Percentiles rank a stretch among this genome's conserved stretches.
Conservation (phyloP, 2,113 vertebrate species). For the Nannospalax galili region DNA sequence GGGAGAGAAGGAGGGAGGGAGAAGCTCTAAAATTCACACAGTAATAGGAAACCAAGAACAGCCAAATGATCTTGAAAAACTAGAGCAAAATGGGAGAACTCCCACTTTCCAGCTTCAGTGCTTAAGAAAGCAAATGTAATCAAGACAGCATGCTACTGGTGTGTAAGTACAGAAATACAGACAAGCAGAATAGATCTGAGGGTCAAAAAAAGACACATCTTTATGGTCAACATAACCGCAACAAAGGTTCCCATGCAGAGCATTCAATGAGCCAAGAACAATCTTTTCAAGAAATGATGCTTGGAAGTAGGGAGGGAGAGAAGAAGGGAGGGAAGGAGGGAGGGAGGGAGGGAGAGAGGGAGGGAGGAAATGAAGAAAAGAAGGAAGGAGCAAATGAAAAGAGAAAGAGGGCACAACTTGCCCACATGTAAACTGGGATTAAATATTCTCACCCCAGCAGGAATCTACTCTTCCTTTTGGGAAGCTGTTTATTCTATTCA, state of each 20-base stretch:
- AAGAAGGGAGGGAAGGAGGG: not conserved
- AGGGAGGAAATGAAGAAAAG: too few relatives aligned
- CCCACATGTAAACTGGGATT: too few relatives aligned
- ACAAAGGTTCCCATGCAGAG: not conserved
- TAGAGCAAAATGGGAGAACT: not conserved
- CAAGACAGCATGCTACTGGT: not conserved
- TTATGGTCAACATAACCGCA: not conserved
- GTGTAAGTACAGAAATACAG: not conserved
- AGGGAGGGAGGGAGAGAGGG: not conserved
- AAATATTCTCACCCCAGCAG: not conserved
- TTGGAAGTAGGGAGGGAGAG: too few relatives aligned
- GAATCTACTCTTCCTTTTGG: not conserved
- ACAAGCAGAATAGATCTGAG: not conserved
- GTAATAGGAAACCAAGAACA: not conserved
- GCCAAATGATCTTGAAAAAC: not conserved
- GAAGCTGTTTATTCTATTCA: fast-evolving
- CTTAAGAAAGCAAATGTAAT: not conserved
- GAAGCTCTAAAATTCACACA: not conserved
- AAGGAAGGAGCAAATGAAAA: too few relatives aligned
- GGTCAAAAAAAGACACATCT: not conserved
- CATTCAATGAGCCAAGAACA: not conserved
- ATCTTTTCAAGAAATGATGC: not conserved
- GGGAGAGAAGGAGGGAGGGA: not conserved
- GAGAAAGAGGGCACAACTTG: too few relatives aligned
- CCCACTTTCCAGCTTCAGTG: not conserved